Evolutionary conservation across 2,113 vertebrate genomes (phyloP).

Genomic region (Opisthocomus hoazin): DNA sequence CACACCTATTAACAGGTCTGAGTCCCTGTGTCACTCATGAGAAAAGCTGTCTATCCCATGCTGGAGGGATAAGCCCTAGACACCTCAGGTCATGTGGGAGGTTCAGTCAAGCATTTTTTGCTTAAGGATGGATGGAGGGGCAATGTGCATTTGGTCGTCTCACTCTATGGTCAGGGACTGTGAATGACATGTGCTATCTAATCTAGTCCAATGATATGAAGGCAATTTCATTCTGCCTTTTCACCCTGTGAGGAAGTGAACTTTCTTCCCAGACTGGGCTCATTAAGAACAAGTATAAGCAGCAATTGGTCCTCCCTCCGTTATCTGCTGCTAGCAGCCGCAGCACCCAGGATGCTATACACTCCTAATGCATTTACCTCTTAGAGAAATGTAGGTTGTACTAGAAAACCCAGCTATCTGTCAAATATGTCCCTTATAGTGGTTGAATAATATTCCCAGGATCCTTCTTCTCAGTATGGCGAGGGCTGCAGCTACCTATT

Average conservation of each 20-base stretch:
- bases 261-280: neutral
- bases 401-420: neutral
- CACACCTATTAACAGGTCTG: neutral
- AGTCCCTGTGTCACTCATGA: rapidly evolving
- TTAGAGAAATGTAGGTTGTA: neutral
- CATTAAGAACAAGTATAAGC: neutral
- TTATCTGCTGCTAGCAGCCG: neutral
- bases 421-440: neutral
- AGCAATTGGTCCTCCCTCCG: neutral
- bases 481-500: neutral
- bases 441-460: neutral
- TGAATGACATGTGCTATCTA: neutral
- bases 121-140: neutral
- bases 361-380: neutral
- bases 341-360: neutral
- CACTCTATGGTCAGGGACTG: rapidly evolving
- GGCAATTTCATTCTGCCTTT: neutral
- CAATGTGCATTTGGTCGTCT: neutral
- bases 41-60: neutral
- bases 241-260: neutral
- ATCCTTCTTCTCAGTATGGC: neutral
- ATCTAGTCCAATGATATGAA: neutral
- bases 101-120: neutral
- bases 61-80: neutral
- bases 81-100: rapidly evolving